Evolutionary conservation across 2,888 invertebrate species (phyloP), one percentile per base, ranked within the genome.

Genomic region (Rhagium mordax): DNA sequence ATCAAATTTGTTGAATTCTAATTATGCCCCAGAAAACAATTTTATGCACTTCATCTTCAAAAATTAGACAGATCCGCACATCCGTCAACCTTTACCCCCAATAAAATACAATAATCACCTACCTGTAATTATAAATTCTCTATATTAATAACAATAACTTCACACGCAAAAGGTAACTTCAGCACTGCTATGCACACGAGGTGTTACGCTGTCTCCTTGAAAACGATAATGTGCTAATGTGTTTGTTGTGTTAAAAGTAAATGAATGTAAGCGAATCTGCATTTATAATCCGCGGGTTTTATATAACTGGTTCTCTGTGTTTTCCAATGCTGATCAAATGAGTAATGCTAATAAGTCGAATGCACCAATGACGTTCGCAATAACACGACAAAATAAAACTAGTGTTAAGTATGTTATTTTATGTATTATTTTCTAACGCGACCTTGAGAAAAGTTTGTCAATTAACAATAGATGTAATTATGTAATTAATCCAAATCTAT

Each of bases 291-390:
- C 49, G 29, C 33, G 49, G 49, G 24, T 47, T n/a, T 65, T 65
- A 65, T 65, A 65, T 20, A 65, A 65, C 64, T 65, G 51, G 64
- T 65, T 65, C 33, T 64, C 33, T 65, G 64, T 65, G 20, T 27
- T 65, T 51, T 65, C 51, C 51, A 65, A 15, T 29, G 16, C 15
- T 29, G 51, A 49, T 64, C 49, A 10, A 18, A 51, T 29, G 51
- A 29, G n/a, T 29, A 51, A 29, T 65, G 64, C 51, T 18, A 61
- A 61, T 33, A 47, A 18, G 3, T 5, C 7, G 61, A 47, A 61
- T 61, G 61, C 16, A 24, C 6, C 33, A n/a, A 16, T 20, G 21
- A 61, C 21, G 47, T 20, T 18, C 18, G 18, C 29, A 33, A n/a
- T n/a, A 15, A 29, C 24, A 16, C 3, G 10, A 33, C 16, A 47